Evolutionary conservation across 2,888 invertebrate genomes (phyloP), one percentile per base, ranked within the genome.

Genomic region (Cantharis lateralis): DNA sequence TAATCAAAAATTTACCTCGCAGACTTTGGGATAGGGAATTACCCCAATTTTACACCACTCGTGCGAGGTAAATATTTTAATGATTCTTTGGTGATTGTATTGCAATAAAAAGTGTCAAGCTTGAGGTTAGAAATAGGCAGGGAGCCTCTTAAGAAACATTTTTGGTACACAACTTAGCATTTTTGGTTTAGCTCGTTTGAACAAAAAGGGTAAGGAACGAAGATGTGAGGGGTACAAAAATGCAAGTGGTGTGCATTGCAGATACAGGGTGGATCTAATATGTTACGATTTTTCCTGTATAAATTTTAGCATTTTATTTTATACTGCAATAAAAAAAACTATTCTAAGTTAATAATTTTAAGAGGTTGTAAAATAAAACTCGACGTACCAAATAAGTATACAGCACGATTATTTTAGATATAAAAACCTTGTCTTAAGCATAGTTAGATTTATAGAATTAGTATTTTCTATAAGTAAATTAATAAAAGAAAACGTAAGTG

Each of bases 381-480:
- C 75, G 84, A 84, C 83, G 85, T 84, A 86, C 85, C 85, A 84
- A 85, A 84, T 82, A 85, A 84, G 86, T 86, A 86, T 86, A 86
- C 86, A 86, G 85, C 85, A 85, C 86, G 85, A 85, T 83, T 86
- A 86, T 86, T 85, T 86, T 85, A 86, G 85, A 86, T 82, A 85
- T 83, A 83, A 80, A 80, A 73, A 76, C 76, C 70, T 77, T 62
- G 68, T 77, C 72, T 69, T 78, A 78, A 78, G 78, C 71, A 77
- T 74, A 73, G 71, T 64, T 75, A 69, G 69, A 66, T 72, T 62
- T 74, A 73, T 74, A 74, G 74, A 76, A 63, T 72, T 73, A 72
- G 76, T 76, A 76, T 72, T 76, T 77, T 78, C 73, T 79, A 77
- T 81, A 74, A 77, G 77, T 74, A 77, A 74, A 77, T 74, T 63